These are phyloP conservation scores for Ctenopoma kingsleyae DNA, from an alignment of 2,797 vertebrate species.

Conservation along the genomic window DNA sequence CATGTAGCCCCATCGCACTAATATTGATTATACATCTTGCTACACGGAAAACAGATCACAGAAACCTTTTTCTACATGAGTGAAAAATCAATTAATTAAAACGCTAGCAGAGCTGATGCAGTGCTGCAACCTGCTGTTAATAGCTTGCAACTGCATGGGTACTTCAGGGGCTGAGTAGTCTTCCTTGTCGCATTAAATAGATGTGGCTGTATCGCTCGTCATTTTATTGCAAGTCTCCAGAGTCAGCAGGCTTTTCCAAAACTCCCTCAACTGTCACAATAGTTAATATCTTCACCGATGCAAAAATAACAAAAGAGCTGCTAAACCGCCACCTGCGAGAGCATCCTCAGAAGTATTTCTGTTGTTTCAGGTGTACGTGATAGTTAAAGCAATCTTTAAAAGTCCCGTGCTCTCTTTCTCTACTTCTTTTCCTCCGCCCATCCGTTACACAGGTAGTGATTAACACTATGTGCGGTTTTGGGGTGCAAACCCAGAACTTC, in stretches of 20 bases:
- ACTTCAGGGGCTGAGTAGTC: background rate
- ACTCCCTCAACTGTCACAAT: conserved; percentile 20
- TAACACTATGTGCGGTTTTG: conserved; percentile 87
- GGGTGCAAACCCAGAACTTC: conserved; percentile 77
- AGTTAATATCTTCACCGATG: conserved; percentile 27
- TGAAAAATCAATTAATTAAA: conserved; percentile 59
- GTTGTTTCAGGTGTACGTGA: conserved; percentile 5
- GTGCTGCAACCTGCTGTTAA: conserved; percentile 74
- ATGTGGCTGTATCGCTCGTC: background rate
- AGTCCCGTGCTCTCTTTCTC: background rate
- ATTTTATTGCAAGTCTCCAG: conserved; percentile 20
- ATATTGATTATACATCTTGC: conserved; percentile 59
- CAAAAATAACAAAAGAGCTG: conserved; percentile 8
- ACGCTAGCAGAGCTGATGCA: conserved; percentile 28
- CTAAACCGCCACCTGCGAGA: conserved; percentile 1
- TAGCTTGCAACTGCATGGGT: conserved; percentile 40
- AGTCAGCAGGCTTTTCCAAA: conserved; percentile 11
- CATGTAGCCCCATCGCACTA: conserved; percentile 45
- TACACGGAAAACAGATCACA: conserved; percentile 49
- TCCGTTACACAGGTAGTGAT: conserved; percentile 74
- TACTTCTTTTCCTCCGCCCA: conserved; percentile 3
- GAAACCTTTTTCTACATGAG: conserved; percentile 48
- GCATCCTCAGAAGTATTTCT: background rate
- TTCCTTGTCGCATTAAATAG: conserved; percentile 19
- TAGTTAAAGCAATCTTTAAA: conserved; percentile 5